Conservation (phyloP, 1,140 invertebrate genomes). For the Acromyrmex heyeri region DNA sequence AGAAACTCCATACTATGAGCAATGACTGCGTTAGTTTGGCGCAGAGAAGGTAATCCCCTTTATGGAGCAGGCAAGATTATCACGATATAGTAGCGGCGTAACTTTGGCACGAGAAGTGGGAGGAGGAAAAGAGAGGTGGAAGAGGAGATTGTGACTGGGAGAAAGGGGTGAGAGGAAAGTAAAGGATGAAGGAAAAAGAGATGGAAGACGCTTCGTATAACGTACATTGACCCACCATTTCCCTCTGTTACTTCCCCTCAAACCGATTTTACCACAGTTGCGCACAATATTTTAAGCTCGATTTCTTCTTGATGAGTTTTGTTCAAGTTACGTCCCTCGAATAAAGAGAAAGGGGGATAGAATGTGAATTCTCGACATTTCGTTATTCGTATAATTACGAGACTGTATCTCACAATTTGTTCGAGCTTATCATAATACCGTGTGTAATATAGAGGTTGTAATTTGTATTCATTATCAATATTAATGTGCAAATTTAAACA, state of each 20-base stretch:
- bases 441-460: neutral
- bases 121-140: neutral
- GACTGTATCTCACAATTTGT: constrained; percentile 8
- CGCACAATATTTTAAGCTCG: constrained; percentile 74
- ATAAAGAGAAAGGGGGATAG: neutral
- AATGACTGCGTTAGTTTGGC: constrained; percentile 56
- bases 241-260: constrained; percentile 53
- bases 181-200: constrained; percentile 26
- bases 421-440: constrained; percentile 18
- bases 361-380: constrained; percentile 22
- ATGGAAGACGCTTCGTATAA: constrained; percentile 53
- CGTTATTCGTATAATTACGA: constrained; percentile 34
- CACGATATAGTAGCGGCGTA: constrained; percentile 70
- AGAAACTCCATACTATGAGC: constrained; percentile 66
- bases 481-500: neutral
- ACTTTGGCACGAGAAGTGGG: constrained; percentile 55
- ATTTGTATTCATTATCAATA: neutral
- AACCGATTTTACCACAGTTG: constrained; percentile 67
- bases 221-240: constrained; percentile 70
- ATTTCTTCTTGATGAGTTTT: constrained; percentile 50
- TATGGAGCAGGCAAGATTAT: constrained; percentile 68
- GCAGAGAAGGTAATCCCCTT: constrained; percentile 69
- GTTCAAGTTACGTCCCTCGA: constrained; percentile 63
- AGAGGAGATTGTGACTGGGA: neutral
- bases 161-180: neutral